Conservation (phyloP, 2,888 invertebrate species). For the Drosophila lacicola region DNA sequence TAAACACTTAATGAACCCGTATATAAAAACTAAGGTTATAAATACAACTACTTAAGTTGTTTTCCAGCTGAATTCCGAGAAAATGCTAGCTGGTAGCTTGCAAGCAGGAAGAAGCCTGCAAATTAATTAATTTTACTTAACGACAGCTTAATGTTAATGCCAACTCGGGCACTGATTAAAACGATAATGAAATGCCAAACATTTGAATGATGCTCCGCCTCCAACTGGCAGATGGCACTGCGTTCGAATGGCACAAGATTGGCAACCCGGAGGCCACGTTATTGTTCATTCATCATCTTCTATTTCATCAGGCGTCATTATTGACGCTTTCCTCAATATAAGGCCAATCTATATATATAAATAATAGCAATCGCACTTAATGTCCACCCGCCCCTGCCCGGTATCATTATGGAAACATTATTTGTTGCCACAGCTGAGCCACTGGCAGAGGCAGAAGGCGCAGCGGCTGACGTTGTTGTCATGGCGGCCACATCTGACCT, state of each 20-base stretch:
- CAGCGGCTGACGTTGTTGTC: slow-evolving; percentile 24
- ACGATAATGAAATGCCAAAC: slow-evolving; percentile 50
- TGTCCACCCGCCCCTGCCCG: slow-evolving; percentile 14
- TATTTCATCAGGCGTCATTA: slow-evolving; percentile 48
- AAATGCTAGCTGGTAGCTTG: slow-evolving; percentile 20
- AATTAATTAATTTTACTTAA: slow-evolving; percentile 62
- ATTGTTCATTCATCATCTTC: slow-evolving; percentile 37
- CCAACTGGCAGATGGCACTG: slow-evolving; percentile 4
- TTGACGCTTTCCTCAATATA: slow-evolving; percentile 48
- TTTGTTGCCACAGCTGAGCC: slow-evolving; percentile 44
- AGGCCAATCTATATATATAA: slow-evolving; percentile 27
- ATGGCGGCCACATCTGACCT: slow-evolving; percentile 55
- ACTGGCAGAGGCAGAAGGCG: slow-evolving; percentile 20
- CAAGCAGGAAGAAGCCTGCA: slow-evolving; percentile 22
- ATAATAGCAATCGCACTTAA: slow-evolving; percentile 7
- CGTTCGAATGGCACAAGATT: neutral
- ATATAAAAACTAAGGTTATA: neutral
- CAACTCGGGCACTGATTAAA: slow-evolving; percentile 39
- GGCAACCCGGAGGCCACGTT: slow-evolving; percentile 14
- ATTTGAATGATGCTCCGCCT: slow-evolving; percentile 39
- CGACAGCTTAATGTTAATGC: slow-evolving; percentile 55
- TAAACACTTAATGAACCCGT: neutral
- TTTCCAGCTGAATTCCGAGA: neutral
- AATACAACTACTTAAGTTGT: slow-evolving; percentile 9
- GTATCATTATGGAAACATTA: slow-evolving; percentile 55